Conservation (phyloP, 2,113 vertebrate genomes). For the Terrapene triunguis region DNA sequence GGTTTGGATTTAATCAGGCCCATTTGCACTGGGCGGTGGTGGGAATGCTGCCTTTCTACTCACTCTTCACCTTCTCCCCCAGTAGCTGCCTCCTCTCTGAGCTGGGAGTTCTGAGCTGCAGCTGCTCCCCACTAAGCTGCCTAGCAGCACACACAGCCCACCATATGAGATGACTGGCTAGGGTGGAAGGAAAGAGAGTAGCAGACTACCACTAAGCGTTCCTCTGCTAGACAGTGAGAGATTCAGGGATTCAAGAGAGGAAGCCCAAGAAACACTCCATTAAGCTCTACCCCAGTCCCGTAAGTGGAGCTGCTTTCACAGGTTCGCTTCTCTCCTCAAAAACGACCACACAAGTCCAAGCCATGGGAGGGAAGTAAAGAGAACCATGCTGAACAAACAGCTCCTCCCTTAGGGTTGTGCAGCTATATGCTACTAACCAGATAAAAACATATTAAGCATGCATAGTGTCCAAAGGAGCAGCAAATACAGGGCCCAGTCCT, state of each 20-base stretch:
- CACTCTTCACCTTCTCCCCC: neutral
- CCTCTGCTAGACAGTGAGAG: neutral
- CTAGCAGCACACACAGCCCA: neutral
- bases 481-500: neutral
- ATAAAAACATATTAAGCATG: neutral
- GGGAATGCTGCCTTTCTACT: neutral
- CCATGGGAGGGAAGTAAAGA: neutral
- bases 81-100: rapidly evolving
- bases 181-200: neutral
- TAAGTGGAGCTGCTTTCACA: neutral
- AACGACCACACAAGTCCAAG: neutral
- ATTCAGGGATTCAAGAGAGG: neutral
- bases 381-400: neutral
- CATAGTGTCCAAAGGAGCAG: neutral
- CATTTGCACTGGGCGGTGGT: rapidly evolving
- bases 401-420: neutral
- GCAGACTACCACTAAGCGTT: neutral
- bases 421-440: neutral
- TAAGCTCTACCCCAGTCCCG: neutral
- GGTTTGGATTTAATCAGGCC: neutral
- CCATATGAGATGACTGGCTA: neutral
- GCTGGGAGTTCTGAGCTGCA: neutral
- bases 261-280: neutral
- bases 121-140: neutral
- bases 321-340: neutral